Evolutionary conservation across 2,888 invertebrate species (phyloP), one percentile per base, ranked within the genome.

Genomic region (Achlya flavicornis): DNA sequence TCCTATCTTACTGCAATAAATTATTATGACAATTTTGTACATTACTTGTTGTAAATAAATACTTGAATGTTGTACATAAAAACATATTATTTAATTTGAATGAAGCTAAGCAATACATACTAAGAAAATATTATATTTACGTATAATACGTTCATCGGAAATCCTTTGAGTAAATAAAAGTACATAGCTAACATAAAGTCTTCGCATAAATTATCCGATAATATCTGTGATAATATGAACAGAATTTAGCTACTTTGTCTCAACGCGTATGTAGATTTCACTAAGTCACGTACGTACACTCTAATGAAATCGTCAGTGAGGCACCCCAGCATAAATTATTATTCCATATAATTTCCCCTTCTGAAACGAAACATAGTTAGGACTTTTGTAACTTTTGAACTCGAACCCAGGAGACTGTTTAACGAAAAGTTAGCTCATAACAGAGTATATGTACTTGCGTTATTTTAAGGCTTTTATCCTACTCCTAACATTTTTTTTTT

Each of bases 231-330:
- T 33, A 68, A 65, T 63, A 67, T 65, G 61, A 71, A 74, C 69
- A 75, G 75, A 75, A 76, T 77, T 79, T 81, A 78, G 78, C 72
- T 74, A 74, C 70, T 72, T 67, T 58, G 14, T 14, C 43, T 74
- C 61, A 26, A 78, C 83, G 78, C 85, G 90, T 89, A 90, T 89
- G 88, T 83, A 88, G 80, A 89, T 88, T 88, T 83, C 80, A 85
- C 87, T 86, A 86, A 89, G 88, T 90, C 79, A 79, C 79, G 77
- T 58, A 38, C 16, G 35, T 76, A 79, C 78, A 74, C 78, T 77
- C 76, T 88, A 87, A 89, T 89, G 89, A 89, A 89, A 89, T 83
- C 79, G 77, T 81, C 81, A 88, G 87, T 81, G 83, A 74, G 80
- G 82, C 77, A 76, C 74, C 75, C 79, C 80, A 76, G 84, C 81